Conservation (phyloP, 2,888 invertebrate species). For the Lordiphosa fenestrarum region DNA sequence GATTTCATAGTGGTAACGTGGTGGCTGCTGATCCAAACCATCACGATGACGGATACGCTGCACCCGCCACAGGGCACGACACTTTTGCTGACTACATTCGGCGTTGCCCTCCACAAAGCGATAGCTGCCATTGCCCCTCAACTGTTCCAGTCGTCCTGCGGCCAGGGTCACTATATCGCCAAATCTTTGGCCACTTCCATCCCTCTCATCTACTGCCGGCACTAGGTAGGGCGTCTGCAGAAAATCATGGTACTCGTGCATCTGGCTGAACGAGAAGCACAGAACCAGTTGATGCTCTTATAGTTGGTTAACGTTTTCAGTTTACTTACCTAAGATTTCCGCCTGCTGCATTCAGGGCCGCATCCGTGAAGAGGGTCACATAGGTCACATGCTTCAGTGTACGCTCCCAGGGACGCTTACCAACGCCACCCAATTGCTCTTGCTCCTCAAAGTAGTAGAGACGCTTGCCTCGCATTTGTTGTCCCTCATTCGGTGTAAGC, state of each 20-base stretch:
- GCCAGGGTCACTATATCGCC: constrained; percentile 85
- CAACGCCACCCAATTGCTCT: neutral
- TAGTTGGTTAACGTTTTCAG: neutral
- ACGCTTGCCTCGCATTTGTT: constrained; percentile 74
- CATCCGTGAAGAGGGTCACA: constrained; percentile 82
- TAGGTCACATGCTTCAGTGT: constrained; percentile 86
- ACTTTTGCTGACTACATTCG: constrained; percentile 58
- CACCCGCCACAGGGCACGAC: constrained; percentile 86
- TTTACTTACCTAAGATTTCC: constrained; percentile 74
- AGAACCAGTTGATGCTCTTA: too few relatives aligned
- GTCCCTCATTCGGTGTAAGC: constrained; percentile 76
- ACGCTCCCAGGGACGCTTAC: constrained; percentile 83
- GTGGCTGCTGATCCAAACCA: constrained; percentile 32
- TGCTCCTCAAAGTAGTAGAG: constrained; percentile 74
- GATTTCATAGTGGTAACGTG: constrained; percentile 83
- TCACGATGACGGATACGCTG: constrained; percentile 86
- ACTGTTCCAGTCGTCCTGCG: constrained; percentile 83
- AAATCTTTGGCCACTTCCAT: constrained; percentile 76
- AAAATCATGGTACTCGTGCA: constrained; percentile 75
- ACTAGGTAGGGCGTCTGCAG: constrained; percentile 68
- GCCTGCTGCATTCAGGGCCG: constrained; percentile 59
- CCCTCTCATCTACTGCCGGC: constrained; percentile 23
- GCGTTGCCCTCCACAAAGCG: constrained; percentile 81
- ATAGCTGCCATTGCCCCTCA: constrained; percentile 79
- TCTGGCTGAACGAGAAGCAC: constrained; percentile 33